Conservation (phyloP, 2,888 invertebrate species). For the Congeria kusceri region DNA sequence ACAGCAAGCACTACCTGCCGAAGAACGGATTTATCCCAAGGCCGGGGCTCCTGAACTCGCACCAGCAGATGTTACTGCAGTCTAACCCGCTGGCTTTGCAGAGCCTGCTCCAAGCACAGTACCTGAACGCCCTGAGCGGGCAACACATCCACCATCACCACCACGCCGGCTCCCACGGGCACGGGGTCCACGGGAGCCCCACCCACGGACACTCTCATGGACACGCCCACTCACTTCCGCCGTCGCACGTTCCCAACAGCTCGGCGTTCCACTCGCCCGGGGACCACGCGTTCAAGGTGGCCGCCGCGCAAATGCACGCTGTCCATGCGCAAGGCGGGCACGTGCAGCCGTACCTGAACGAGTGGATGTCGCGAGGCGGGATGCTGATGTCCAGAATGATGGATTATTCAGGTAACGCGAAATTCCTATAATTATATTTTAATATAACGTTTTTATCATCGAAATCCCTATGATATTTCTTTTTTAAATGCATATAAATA, state of each 20-base stretch:
- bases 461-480: no score
- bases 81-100: constrained; percentile 65
- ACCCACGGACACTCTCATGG: constrained; percentile 48
- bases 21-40: constrained; percentile 72
- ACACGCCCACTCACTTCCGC: constrained; percentile 37
- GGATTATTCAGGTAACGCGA: constrained; percentile 78
- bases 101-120: constrained; percentile 68
- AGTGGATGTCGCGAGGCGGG: constrained; percentile 95
- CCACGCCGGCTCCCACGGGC: constrained; percentile 45
- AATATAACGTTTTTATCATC: no score
- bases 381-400: constrained; percentile 93
- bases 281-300: constrained; percentile 80
- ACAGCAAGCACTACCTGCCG: constrained; percentile 47
- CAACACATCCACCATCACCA: constrained; percentile 34
- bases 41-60: constrained; percentile 74
- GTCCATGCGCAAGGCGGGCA: constrained; percentile 45
- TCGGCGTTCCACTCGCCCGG: constrained; percentile 82
- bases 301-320: constrained; percentile 72
- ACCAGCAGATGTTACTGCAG: constrained; percentile 67
- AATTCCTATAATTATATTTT: no score
- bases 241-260: constrained; percentile 70
- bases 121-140: constrained; percentile 65
- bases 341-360: constrained; percentile 86
- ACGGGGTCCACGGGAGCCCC: constrained; percentile 5
- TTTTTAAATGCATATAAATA: no score